Evolutionary conservation across 1,140 invertebrate species (phyloP), one percentile per base, ranked within the genome.

Genomic region (Drosophila melanogaster): DNA sequence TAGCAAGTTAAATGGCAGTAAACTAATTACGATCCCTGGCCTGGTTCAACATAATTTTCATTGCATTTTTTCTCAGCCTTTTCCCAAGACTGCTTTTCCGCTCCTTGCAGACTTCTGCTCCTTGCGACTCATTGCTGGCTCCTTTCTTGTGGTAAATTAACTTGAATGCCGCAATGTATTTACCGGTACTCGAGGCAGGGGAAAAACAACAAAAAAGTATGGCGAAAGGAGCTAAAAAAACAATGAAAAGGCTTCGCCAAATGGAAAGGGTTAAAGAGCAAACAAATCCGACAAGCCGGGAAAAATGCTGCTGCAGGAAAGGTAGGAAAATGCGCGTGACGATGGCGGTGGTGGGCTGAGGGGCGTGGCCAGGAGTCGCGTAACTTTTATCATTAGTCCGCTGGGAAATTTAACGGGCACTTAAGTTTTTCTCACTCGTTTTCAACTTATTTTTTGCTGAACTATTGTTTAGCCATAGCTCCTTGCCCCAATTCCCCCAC

Each of bases 341-440:
- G 26, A 8, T 7, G 30, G 30, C 7, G 37, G 19, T 22, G 19
- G 2, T 22, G 26, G 43, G 26, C 26, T 4, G 37, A 53, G 33
- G 43, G 65, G 38, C 30, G 40, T 47, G 69, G 62, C 51, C 51
- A 58, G 70, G 57, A 79, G 77, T 72, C 79, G 84, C 84, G 84
- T 87, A 87, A 87, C 84, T 87, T 87, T 87, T 87, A 87, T 87
- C 84, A 87, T 87, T 87, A 87, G 84, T 83, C 84, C 84, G 79
- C 15, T 87, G 84, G 84, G 84, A 87, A 87, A 87, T 87, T 87
- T 87, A 87, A 87, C 84, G 84, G 84, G 84, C 84, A 87, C 84
- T 87, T 87, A 87, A 89, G 84, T 87, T 83, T 78, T 83, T 75
- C 66, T 74, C 72, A 89, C 76, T 87, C 84, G 76, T 56, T 87